Evolutionary conservation across 2,113 vertebrate genomes (phyloP), one percentile per base, ranked within the genome.

Genomic region (Tachycineta bicolor): DNA sequence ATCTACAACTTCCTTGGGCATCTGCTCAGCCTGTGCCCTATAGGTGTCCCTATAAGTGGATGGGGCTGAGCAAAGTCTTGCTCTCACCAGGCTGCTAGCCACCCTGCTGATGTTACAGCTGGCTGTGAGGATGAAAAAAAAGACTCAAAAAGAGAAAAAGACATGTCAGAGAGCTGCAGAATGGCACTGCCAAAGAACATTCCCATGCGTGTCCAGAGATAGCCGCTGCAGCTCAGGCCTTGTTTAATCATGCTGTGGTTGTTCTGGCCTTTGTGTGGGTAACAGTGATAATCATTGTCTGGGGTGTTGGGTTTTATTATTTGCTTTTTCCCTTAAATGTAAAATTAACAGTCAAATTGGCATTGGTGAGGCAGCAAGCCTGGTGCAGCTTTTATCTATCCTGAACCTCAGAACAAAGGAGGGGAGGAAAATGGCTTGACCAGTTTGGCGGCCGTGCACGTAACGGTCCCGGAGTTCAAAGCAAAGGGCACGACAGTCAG

Each of bases 211-310:
- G 56, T 90, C 67, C 68, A 58, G 63, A 93, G 89, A 74, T n/a
- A 81, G 12, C 28, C 11, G 1, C 65, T 41, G 37, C 69, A 65
- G 44, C 65, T 41, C 3, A 5, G 29, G 21, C 50, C 59, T 71
- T 18, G 39, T 64, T 73, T 65, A 84, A 63, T 91, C 67, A 55
- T 83, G 33, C 77, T 76, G 87, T 79, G 77, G 89, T 86, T 94
- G 43, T 83, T 78, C 53, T 67, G 68, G 89, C 39, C 49, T 90
- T 77, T 74, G 86, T 90, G 92, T 96, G 95, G 84, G 55, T 70
- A 81, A 55, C 4, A 6, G 47, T 50, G 90, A 83, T 96, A 97
- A 83, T 90, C 4, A 4, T 10, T 33, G 12, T 31, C 26, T 85
- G 75, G 82, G 84, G 24, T 71, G 39, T 7, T 93, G 79, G 71